Evolutionary conservation across 2,113 vertebrate species (phyloP), one percentile per base, ranked within the genome.

Genomic region (Heliornis fulica): DNA sequence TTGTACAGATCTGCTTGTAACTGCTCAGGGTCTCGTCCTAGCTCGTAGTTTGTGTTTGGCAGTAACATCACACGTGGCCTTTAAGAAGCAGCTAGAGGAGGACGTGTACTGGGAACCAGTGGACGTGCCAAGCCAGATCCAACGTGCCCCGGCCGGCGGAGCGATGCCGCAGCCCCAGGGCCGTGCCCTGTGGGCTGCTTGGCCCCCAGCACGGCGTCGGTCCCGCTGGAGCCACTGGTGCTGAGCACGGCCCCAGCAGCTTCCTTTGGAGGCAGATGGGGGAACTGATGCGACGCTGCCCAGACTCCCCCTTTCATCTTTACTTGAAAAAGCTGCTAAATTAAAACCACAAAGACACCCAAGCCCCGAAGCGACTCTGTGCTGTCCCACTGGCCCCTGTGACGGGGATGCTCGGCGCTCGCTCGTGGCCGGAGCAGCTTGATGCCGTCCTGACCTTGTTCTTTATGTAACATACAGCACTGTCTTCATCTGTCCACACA

Each of bases 311-410:
- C 51, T 89, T 89, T 87, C 81, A 69, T 80, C 70, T 85, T 13
- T 29, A 43, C 83, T 79, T 82, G 85, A 59, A 89, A 84, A 90
- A 91, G 59, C 41, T 85, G 23, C 41, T 89, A 75, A 79, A 94
- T 94, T 78, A 83, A 96, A 93, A 57, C 74, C 79, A 82, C 43
- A 50, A 66, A 89, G 36, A 61, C 66, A 69, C 86, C 63, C 89
- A 34, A 79, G 82, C 83, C 87, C 89, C 11, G 16, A 4, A 93
- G 86, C 10, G 2, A 60, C 65, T 38, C 40, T 25, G 46, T 3
- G 64, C 83, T 41, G 72, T 75, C 91, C 91, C 4, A 3, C 85
- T 3, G 3, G 78, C 40, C 94, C 70, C 93, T 5, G 4, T 2
- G 5, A 75, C 10, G 7, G 76, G 87, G 74, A 75, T 60, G 93